These are phyloP conservation scores for Mizuhopecten yessoensis DNA, from an alignment of 1,140 invertebrate genomes.

Conservation along the genomic window DNA sequence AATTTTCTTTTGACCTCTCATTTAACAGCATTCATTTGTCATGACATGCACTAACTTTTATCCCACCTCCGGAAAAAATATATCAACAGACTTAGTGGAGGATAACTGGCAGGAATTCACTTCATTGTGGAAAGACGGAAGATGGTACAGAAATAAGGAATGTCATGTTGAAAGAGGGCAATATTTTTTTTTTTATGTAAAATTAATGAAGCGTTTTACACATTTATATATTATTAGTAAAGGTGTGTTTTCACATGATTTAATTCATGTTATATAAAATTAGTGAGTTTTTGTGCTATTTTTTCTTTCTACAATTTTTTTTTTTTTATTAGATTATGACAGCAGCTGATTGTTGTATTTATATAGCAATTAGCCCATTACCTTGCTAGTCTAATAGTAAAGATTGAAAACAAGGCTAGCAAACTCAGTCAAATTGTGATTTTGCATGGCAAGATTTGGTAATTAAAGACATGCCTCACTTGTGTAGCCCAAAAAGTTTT, in stretches of 20 bases:
- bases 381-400: too few species aligned
- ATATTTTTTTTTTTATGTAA: neutral
- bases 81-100: neutral
- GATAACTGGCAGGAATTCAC: neutral
- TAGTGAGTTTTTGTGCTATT: too few species aligned
- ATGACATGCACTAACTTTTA: neutral
- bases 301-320: too few species aligned
- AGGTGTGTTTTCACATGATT: neutral
- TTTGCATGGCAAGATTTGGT: too few species aligned
- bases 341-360: too few species aligned
- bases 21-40: constrained; percentile 24
- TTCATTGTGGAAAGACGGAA: neutral
- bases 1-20: neutral
- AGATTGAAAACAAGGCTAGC: too few species aligned
- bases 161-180: neutral
- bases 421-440: too few species aligned
- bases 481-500: too few species aligned
- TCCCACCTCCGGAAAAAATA: neutral
- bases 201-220: neutral
- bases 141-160: neutral
- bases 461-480: too few species aligned
- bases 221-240: too few species aligned
- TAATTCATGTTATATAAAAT: neutral
- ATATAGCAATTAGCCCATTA: too few species aligned
- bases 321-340: neutral